phyloP scores from a whole-genome alignment of 2,797 vertebrate genomes.

The Somateria mollissima region DNA sequence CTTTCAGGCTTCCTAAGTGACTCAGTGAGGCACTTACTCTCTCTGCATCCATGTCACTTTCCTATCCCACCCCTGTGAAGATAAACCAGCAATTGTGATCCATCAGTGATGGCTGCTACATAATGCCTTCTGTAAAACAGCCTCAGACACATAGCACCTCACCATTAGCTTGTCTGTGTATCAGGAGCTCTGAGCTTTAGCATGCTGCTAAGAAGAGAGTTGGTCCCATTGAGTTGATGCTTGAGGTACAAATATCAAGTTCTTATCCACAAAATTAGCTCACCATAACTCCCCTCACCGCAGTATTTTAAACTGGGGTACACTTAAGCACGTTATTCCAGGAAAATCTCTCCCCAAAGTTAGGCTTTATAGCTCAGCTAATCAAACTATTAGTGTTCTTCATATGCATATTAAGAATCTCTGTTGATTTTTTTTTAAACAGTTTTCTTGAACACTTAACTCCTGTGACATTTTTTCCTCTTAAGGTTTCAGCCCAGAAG shows the following conservation, averaged over 20 bases:
- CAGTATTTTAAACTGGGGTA: not conserved
- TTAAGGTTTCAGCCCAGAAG: not conserved
- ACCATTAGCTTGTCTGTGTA: not conserved
- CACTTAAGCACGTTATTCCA: accelerated
- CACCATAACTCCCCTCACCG: not conserved
- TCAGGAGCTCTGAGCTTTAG: not conserved
- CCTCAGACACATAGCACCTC: not conserved
- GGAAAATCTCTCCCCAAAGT: not conserved
- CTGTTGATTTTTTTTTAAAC: not conserved
- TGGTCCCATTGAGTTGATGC: not conserved
- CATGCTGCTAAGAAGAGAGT: not conserved
- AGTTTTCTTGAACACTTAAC: not conserved
- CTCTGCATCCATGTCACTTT: not conserved
- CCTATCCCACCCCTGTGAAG: not conserved
- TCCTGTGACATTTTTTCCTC: not conserved
- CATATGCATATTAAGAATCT: not conserved
- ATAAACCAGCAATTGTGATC: not conserved
- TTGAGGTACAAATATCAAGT: not conserved
- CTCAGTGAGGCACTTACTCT: not conserved
- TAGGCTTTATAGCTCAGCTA: not conserved
- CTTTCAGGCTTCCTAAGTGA: not conserved
- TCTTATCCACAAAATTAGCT: not conserved
- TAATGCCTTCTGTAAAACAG: not conserved
- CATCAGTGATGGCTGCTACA: not conserved
- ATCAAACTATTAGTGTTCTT: not conserved